A percentile compares a stretch with the other conserved stretches of the same genome.
phyloP scores from a whole-genome alignment of 1,140 invertebrate genomes.

The Lethrus apterus region DNA sequence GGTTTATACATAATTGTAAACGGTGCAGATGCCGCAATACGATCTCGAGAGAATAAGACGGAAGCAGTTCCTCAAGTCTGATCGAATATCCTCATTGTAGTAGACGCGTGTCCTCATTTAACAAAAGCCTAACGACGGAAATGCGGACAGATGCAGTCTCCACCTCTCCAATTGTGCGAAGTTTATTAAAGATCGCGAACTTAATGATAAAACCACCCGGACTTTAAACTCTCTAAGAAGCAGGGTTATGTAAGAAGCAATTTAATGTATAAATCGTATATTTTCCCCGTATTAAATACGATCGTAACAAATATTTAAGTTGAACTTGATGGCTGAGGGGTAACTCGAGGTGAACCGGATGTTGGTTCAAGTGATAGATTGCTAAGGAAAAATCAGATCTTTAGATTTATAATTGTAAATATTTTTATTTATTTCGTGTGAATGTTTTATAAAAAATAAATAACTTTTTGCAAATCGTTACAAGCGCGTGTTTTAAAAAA shows the following conservation, averaged over 20 bases:
- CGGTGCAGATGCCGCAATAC: constrained; percentile 8
- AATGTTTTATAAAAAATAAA: not conserved
- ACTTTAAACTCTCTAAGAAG: not conserved
- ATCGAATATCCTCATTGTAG: constrained; percentile 10
- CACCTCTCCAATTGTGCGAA: constrained; percentile 10
- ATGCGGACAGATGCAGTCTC: constrained; percentile 9
- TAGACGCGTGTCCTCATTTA: not conserved
- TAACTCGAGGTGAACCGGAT: not conserved
- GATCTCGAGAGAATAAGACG: constrained; percentile 9
- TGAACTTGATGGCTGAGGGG: not conserved
- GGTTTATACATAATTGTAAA: constrained; percentile 2
- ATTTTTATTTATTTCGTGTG: not conserved
- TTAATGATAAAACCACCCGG: constrained; percentile 3
- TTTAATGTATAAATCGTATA: constrained; percentile 11
- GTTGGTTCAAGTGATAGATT: not conserved
- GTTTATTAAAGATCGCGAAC: not conserved
- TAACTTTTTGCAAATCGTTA: not conserved
- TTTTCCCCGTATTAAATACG: no score
- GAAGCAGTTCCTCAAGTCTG: constrained; percentile 7
- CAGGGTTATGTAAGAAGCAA: constrained; percentile 9
- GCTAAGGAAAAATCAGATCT: not conserved
- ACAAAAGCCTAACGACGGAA: constrained; percentile 8
- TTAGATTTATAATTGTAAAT: not conserved
- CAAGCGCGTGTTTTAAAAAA: constrained; percentile 7
- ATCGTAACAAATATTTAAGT: no score